A percentile compares a stretch with the other conserved stretches of the same genome.
phyloP scores from a whole-genome alignment of 2,797 vertebrate genomes.

The Gorsachius magnificus region DNA sequence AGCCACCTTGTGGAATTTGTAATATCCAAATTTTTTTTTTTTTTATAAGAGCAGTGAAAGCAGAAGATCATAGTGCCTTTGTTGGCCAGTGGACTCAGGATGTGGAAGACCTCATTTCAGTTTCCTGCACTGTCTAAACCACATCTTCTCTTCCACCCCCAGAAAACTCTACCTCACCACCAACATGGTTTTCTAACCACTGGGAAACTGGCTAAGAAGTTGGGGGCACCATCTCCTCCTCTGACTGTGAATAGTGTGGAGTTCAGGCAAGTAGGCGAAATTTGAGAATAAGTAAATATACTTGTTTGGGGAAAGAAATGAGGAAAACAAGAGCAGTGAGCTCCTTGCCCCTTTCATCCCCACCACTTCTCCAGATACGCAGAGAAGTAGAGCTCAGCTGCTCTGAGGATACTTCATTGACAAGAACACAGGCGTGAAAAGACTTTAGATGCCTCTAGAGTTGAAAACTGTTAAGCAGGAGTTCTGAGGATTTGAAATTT shows the following conservation, averaged over 20 bases:
- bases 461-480: background rate
- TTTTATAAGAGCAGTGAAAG: background rate
- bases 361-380: accelerated
- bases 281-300: background rate
- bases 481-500: background rate
- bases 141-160: background rate
- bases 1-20: background rate
- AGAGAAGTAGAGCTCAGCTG: background rate
- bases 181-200: background rate
- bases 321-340: background rate
- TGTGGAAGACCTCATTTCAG: background rate
- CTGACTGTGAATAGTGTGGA: background rate
- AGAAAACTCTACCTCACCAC: background rate
- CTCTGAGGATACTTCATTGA: background rate
- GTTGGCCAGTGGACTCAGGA: background rate
- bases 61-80: background rate
- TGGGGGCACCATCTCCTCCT: background rate
- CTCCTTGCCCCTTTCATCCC: background rate
- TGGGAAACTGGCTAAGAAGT: background rate
- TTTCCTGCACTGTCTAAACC: background rate
- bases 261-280: background rate
- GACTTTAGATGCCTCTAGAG: background rate
- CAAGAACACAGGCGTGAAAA: background rate
- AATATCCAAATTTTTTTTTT: background rate
- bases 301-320: background rate